Base-by-base conservation (phyloP, 2,888 invertebrate species). In the Microctonus brassicae region DNA sequence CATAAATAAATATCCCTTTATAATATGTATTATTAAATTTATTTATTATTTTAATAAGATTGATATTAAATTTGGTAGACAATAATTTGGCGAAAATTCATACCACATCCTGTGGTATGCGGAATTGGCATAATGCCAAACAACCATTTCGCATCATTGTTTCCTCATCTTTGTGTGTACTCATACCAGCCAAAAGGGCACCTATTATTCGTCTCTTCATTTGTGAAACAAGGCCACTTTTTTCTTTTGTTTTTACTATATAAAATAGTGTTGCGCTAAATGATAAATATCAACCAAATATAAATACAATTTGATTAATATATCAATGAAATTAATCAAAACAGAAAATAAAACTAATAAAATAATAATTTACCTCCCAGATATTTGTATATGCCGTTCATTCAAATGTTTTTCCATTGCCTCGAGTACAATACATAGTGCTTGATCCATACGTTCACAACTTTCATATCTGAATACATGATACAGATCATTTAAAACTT, bases 131-230 rank as follows among this genome's bases (percentile, higher is more conserved):
- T 47, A 98, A 90, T 0, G 97, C 97, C 73, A 98, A 90, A 88
- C 98, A 98, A 65, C 97, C 97, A 88, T 99, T 98, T 68, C 98
- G 90, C 92, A 98, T 95, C 97, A 98, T 97, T 29, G 95, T 97
- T 78, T 95, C 94, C 84, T 97, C 97, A 36, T 92, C 91, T 74
- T 92, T 90, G 83, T 97, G 95, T 67, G 92, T 91, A 79, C 94
- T 94, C 97, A 98, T 97, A 20, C 95, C 97, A 83, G 96, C 94
- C 39, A 98, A 89, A 66, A 97, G 89, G 0, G 95, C 93, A 0
- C 93, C 92, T 68, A 97, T 94, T 72, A 97, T 95, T 81, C 93
- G 92, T 82, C 92, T 90, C 83, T 95, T 95, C 73, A 95, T 89
- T 80, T 91, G 91, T 17, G 93, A 91, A 33, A 93, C 93, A 76